Evolutionary conservation across 2,797 vertebrate genomes (phyloP).

Genomic region (Sebastes aleutianus): DNA sequence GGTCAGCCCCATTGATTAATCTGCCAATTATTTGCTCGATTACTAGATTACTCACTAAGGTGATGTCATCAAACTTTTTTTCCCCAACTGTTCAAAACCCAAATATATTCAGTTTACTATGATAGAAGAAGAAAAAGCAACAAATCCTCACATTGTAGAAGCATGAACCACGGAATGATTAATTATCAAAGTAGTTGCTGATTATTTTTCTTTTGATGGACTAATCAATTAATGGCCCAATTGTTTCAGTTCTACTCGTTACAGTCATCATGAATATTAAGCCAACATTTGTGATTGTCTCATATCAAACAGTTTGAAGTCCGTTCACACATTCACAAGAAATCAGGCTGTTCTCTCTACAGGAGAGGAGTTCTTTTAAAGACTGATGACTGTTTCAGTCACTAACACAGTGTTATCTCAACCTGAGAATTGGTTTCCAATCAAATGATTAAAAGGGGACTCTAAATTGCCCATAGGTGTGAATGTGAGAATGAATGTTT

Average conservation of each 20-base stretch:
- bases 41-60: too few species aligned
- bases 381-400: background rate
- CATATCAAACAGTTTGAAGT: background rate
- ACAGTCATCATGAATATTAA: background rate
- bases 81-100: background rate
- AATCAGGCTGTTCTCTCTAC: background rate
- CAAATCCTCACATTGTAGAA: background rate
- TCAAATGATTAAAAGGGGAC: background rate
- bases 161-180: rapidly evolving
- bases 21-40: too few species aligned
- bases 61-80: too few species aligned
- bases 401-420: background rate
- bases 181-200: background rate
- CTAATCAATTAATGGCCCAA: background rate
- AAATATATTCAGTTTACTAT: background rate
- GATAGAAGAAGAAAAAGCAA: background rate
- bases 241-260: background rate
- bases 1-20: too few species aligned
- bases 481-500: too few species aligned
- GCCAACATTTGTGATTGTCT: background rate
- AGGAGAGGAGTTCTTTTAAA: background rate
- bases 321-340: background rate
- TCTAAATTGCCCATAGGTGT: too few species aligned
- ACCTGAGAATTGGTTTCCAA: background rate
- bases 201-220: background rate